Evolutionary conservation across 2,113 vertebrate genomes (phyloP), one percentile per base, ranked within the genome.

Genomic region (Puntigrus tetrazona): DNA sequence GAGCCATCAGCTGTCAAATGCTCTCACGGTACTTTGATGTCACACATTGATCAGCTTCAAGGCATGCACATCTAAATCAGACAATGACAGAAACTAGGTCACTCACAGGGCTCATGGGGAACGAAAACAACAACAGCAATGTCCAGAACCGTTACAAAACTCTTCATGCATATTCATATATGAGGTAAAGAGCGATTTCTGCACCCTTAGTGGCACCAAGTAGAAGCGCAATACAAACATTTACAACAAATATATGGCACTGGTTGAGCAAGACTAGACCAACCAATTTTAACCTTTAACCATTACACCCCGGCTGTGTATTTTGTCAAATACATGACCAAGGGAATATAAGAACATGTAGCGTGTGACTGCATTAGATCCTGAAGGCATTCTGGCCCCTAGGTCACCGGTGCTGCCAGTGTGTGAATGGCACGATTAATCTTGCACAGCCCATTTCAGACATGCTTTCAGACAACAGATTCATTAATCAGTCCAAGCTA

Each of bases 401-500:
- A 4, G 78, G 59, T 80, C 78, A 67, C 47, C 77, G 2, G 57
- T 61, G 57, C 55, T 80, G 78, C 78, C 82, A 38, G 3, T 8
- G 13, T 43, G 72, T 20, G 25, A 75, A 59, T 45, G 43, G 41
- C 27, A 38, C 41, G 14, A 69, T 50, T 41, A 47, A 59, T 65
- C 74, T 50, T 76, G 27, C 41, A 45, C 61, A n/a, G 29, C 8
- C 63, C 65, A 52, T 52, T 82, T 50, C 80, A 70, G 63, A 82
- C 65, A 55, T 55, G 45, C 65, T 67, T 84, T 69, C 63, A 31
- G 63, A 78, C 63, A 78, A 36, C 47, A 52, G n/a, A 69, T 52
- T 38, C 78, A 84, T 84, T 81, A 67, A 84, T 87, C 81, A 83
- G 18, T 22, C 13, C 43, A 70, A 86, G 43, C 45, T 75, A 78